These are phyloP conservation scores for Athripsodes cinereus DNA, from an alignment of 2,888 invertebrate genomes.

Conservation along the genomic window DNA sequence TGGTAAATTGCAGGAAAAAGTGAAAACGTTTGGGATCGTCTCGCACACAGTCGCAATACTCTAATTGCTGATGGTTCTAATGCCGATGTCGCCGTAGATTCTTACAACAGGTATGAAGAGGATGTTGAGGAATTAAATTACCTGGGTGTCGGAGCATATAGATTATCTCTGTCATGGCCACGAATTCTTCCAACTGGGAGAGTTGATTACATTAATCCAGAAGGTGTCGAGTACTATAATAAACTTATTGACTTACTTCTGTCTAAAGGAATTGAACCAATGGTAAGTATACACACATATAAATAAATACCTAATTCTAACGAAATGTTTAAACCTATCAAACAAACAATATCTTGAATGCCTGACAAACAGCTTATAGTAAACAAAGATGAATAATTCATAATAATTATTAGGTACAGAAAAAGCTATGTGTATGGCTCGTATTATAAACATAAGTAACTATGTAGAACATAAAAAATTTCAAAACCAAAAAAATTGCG, in stretches of 20 bases:
- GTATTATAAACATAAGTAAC: too few relatives aligned
- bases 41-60: slow-evolving; percentile 49
- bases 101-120: slow-evolving; percentile 59
- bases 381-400: too few relatives aligned
- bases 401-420: too few relatives aligned
- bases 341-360: too few relatives aligned
- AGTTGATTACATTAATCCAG: slow-evolving; percentile 47
- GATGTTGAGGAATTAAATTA: slow-evolving; percentile 48
- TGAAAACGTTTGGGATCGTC: slow-evolving; percentile 58
- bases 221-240: slow-evolving; percentile 62
- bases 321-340: too few relatives aligned
- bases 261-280: slow-evolving; percentile 56
- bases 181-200: slow-evolving; percentile 58
- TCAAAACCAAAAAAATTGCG: too few relatives aligned
- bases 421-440: too few relatives aligned
- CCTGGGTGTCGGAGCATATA: slow-evolving; percentile 52
- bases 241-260: slow-evolving; percentile 57
- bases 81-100: slow-evolving; percentile 65
- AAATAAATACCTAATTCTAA: too few relatives aligned
- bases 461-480: too few relatives aligned
- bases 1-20: slow-evolving; percentile 56
- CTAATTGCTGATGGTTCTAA: slow-evolving; percentile 55
- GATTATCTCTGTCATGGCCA: slow-evolving; percentile 58
- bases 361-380: too few relatives aligned
- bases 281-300: too few relatives aligned